Conservation (phyloP, 2,888 invertebrate species). For the Apamea epomidion region DNA sequence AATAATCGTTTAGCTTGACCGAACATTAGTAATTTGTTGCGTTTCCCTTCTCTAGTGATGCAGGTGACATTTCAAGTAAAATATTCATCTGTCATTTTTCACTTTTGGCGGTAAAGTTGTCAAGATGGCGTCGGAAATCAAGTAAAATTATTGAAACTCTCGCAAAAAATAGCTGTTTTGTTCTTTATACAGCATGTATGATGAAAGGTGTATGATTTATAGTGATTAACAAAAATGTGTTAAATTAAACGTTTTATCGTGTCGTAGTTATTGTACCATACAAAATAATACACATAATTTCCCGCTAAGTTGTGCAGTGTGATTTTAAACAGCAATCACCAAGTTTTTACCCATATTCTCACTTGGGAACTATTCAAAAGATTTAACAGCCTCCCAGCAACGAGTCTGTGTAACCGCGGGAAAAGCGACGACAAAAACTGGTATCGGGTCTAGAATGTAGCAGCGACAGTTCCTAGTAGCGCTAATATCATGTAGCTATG, state of each 20-base stretch:
- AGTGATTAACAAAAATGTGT: not conserved
- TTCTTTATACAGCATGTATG: not conserved
- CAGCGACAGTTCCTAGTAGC: constrained; percentile 74
- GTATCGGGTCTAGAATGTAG: constrained; percentile 56
- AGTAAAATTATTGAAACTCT: not conserved
- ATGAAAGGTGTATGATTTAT: not conserved
- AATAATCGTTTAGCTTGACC: constrained; percentile 71
- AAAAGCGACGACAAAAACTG: constrained; percentile 62
- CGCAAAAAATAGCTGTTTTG: not conserved
- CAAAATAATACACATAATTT: constrained; percentile 15
- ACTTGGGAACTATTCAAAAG: constrained; percentile 67
- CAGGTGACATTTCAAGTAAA: constrained; percentile 49
- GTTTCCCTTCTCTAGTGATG: constrained; percentile 44
- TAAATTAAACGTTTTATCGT: not conserved
- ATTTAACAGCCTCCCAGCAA: constrained; percentile 60
- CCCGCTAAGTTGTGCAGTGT: constrained; percentile 51
- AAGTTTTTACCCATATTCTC: constrained; percentile 62
- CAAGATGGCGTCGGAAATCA: constrained; percentile 8
- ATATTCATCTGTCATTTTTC: constrained; percentile 7
- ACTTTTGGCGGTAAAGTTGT: constrained; percentile 29
- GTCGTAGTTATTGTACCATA: constrained; percentile 22
- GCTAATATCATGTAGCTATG: constrained; percentile 78
- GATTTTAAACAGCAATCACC: constrained; percentile 59
- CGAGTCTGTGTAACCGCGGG: constrained; percentile 58
- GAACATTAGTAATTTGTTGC: constrained; percentile 70